A percentile compares a stretch with the other conserved stretches of the same genome.
Evolutionary conservation across 2,888 invertebrate genomes (phyloP).

Genomic region (Watsonalla cultraria): DNA sequence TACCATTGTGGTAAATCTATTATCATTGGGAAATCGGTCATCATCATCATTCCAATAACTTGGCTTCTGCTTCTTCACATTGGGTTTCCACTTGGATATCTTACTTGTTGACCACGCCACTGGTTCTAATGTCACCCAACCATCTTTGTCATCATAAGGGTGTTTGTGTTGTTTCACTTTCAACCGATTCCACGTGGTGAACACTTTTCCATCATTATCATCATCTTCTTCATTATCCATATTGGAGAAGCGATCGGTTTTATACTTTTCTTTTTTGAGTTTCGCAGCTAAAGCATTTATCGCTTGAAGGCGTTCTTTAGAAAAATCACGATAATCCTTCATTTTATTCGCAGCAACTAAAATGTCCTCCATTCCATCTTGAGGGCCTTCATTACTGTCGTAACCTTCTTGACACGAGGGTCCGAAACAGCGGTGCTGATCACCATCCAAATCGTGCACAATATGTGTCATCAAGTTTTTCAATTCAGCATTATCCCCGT

Average conservation of each 20-base stretch:
- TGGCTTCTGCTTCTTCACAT: slow-evolving; percentile 74
- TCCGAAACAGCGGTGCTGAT: slow-evolving; percentile 63
- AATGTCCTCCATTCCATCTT: slow-evolving; percentile 80
- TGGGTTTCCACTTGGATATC: slow-evolving; percentile 88
- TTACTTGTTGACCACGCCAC: slow-evolving; percentile 89
- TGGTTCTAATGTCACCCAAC: slow-evolving; percentile 88
- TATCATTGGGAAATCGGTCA: slow-evolving; percentile 37
- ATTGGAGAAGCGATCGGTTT: slow-evolving; percentile 34
- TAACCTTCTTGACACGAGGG: slow-evolving; percentile 67
- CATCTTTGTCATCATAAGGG: slow-evolving; percentile 83
- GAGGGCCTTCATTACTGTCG: slow-evolving; percentile 52
- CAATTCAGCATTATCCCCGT: slow-evolving; percentile 43
- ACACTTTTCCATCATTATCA: slow-evolving; percentile 50
- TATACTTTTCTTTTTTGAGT: slow-evolving; percentile 66
- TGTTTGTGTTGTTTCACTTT: slow-evolving; percentile 78
- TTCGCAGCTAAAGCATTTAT: slow-evolving; percentile 66
- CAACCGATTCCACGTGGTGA: slow-evolving; percentile 72
- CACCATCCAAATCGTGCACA: slow-evolving; percentile 57
- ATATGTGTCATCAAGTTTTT: slow-evolving; percentile 66
- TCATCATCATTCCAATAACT: slow-evolving; percentile 65
- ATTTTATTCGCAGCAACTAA: slow-evolving; percentile 79
- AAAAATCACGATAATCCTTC: slow-evolving; percentile 61
- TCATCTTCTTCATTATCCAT: slow-evolving; percentile 33
- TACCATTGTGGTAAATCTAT: slow-evolving; percentile 25
- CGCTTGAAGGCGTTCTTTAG: slow-evolving; percentile 64